These are phyloP conservation scores for Scaptomyza pallida DNA, from an alignment of 1,140 invertebrate species.

Conservation along the genomic window DNA sequence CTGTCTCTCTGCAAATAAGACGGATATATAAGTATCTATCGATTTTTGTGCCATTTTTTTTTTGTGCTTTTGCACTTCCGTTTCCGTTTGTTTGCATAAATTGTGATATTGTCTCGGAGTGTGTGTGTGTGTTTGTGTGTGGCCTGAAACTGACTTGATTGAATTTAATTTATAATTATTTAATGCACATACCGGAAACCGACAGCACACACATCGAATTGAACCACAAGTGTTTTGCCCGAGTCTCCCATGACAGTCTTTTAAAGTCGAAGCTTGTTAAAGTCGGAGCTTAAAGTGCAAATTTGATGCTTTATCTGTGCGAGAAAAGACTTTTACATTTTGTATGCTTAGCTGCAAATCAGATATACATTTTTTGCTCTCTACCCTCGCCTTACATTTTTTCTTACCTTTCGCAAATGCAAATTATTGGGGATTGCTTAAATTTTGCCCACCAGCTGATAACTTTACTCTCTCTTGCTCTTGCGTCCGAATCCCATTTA, in stretches of 20 bases:
- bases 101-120: slow-evolving; percentile 63
- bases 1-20: slow-evolving; percentile 14
- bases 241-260: neutral
- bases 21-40: slow-evolving; percentile 52
- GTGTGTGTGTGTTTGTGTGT: neutral
- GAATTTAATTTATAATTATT: slow-evolving; percentile 43
- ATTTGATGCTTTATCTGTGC: neutral
- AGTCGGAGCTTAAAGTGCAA: neutral
- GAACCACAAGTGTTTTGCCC: neutral
- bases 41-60: slow-evolving; percentile 59
- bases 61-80: slow-evolving; percentile 62
- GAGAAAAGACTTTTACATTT: neutral
- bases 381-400: neutral
- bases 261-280: neutral
- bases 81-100: slow-evolving; percentile 66
- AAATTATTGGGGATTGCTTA: slow-evolving; percentile 7
- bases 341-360: neutral
- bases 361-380: slow-evolving; percentile 1
- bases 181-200: slow-evolving; percentile 19
- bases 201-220: neutral
- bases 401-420: neutral
- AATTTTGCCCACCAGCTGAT: slow-evolving; percentile 1
- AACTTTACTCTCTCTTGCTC: neutral
- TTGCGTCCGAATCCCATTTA: slow-evolving; percentile 11
- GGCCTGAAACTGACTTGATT: slow-evolving; percentile 29